These are phyloP conservation scores for Labeo calbasu DNA, from an alignment of 2,797 vertebrate genomes.

Conservation along the genomic window DNA sequence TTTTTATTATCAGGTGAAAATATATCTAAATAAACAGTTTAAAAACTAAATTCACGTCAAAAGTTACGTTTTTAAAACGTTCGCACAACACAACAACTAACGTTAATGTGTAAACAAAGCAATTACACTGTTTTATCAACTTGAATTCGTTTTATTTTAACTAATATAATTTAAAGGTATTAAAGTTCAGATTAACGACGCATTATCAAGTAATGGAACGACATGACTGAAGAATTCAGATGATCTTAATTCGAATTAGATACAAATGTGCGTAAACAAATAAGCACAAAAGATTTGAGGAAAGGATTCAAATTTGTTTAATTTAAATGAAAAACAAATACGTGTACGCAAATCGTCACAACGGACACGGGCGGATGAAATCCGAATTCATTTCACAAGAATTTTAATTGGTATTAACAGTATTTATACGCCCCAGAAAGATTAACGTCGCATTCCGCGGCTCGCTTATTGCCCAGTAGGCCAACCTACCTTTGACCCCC, in stretches of 20 bases:
- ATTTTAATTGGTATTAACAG: not conserved
- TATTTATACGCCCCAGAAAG: not conserved
- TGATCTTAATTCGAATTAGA: not conserved
- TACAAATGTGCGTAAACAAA: not conserved
- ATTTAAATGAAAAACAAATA: not conserved
- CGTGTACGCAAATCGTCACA: not conserved
- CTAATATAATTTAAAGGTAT: not conserved
- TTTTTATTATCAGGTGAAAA: not conserved
- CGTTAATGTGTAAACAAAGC: not conserved
- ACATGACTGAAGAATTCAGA: not conserved
- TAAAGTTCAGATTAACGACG: not conserved
- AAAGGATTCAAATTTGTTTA: not conserved
- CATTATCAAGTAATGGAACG: not conserved
- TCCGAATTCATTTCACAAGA: not conserved
- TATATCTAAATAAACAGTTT: not conserved
- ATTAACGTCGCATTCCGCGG: not conserved
- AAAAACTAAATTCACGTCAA: not conserved
- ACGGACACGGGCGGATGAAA: not conserved
- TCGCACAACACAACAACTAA: not conserved
- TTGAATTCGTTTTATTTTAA: not conserved
- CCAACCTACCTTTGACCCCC: slow-evolving; percentile 48
- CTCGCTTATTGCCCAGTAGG: slow-evolving; percentile 3
- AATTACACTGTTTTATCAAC: too few species aligned
- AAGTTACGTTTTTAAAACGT: not conserved
- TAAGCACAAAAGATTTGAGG: not conserved